A percentile compares a stretch with the other conserved stretches of the same genome.
phyloP scores from a whole-genome alignment of 2,888 invertebrate species.

The Pristionchus japonicus region DNA sequence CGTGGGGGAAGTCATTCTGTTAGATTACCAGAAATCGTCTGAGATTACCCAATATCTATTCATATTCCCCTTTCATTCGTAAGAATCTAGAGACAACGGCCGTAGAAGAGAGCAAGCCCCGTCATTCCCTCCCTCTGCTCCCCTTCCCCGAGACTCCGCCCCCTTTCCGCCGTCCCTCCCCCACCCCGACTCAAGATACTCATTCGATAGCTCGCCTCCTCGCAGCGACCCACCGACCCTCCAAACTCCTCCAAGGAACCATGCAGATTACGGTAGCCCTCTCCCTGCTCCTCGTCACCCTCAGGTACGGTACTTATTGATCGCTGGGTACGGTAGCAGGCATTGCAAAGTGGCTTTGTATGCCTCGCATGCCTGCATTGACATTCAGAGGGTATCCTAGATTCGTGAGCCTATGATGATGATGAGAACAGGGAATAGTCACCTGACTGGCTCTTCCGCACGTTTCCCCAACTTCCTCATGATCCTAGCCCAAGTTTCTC shows the following conservation, averaged over 20 bases:
- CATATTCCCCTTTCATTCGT: background rate
- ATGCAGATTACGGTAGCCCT: constrained; percentile 46
- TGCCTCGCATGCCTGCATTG: background rate
- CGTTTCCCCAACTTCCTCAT: background rate
- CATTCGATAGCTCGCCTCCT: constrained; percentile 3
- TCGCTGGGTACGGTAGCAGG: background rate
- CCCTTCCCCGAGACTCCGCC: background rate
- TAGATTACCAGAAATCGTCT: background rate
- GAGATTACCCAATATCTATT: background rate
- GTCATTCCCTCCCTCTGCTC: background rate
- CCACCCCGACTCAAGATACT: background rate
- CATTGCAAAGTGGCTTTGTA: background rate
- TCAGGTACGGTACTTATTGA: constrained; percentile 41
- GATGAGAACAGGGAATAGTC: background rate
- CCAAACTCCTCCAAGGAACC: background rate
- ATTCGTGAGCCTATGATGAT: too few species aligned
- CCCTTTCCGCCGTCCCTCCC: background rate
- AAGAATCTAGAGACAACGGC: background rate
- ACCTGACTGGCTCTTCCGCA: background rate
- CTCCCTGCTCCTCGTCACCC: constrained; percentile 24
- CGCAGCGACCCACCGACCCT: background rate
- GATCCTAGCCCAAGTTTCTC: background rate
- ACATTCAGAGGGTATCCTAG: too few species aligned
- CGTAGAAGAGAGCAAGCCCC: background rate
- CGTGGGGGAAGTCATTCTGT: background rate